Evolutionary conservation across 2,797 vertebrate species (phyloP).

Genomic region (Peromyscus nudipes): DNA sequence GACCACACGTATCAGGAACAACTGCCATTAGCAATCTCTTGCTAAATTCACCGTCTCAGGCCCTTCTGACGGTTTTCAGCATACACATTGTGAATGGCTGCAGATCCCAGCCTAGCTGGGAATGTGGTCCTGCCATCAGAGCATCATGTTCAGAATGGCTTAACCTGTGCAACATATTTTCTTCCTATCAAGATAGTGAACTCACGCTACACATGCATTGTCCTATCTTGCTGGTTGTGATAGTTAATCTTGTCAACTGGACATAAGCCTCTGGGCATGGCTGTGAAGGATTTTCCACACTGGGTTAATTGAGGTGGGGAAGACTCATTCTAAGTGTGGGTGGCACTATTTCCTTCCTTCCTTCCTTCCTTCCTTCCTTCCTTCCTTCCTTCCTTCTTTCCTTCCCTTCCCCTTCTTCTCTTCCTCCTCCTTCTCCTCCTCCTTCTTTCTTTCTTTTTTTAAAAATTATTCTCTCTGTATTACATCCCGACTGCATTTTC

Average conservation of each 20-base stretch:
- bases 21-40: not conserved
- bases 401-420: too few species aligned
- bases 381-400: too few species aligned
- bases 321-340: not conserved
- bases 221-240: conserved; percentile 1
- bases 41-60: not conserved
- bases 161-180: conserved; percentile 43
- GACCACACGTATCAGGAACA: not conserved
- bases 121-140: not conserved
- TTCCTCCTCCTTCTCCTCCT: too few species aligned
- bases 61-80: not conserved
- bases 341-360: too few species aligned
- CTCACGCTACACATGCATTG: conserved; percentile 63
- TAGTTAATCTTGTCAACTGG: too few species aligned
- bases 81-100: not conserved
- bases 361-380: too few species aligned
- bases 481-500: too few species aligned
- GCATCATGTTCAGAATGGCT: not conserved
- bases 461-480: too few species aligned
- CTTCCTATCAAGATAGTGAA: conserved; percentile 48
- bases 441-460: too few species aligned
- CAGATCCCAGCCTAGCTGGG: not conserved
- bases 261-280: not conserved
- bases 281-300: not conserved
- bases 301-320: not conserved